Evolutionary conservation across 1,140 invertebrate genomes (phyloP), one percentile per base, ranked within the genome.

Genomic region (Trigoniulus corallinus): DNA sequence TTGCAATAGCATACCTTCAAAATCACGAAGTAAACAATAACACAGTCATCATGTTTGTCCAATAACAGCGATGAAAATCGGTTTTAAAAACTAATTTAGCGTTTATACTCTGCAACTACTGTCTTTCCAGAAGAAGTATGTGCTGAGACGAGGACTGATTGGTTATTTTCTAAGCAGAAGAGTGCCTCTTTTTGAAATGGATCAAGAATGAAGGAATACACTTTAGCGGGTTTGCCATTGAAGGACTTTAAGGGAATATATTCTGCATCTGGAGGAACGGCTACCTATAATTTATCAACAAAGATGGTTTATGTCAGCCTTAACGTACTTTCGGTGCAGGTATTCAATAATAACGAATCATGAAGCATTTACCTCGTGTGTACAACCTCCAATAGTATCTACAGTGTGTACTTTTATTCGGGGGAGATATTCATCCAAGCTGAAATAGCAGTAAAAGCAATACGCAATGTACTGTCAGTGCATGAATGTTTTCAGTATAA

Each of bases 111-210:
- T 27, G 93, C 95, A 34, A 97, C 91, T 21, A 98, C 95, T 46
- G 95, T 98, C 79, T 99, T 98, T 44, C 96, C 96, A 53, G 96
- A 94, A n/a, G 94, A 98, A 3, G 96, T 99, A 66, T 99, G 96
- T 25, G 96, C 95, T 0, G 94, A 97, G 0, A 99, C 95, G 21
- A 99, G 72, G 10, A 98, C 94, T 21, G 93, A 97, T 56, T 78
- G 93, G 63, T 92, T 83, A 67, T 98, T 98, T 63, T 99, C 93
- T 56, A 99, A 83, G 68, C 95, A 99, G 24, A 88, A 68, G 52
- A 99, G 88, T 2, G 96, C 93, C 72, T 98, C 88, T 59, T 88
- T 89, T 67, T 99, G 96, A 71, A 99, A 99, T 0, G 93, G 83
- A 81, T 99, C 96, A 22, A 99, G 71, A 48, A 84, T 80, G 62